A percentile compares a stretch with the other conserved stretches of the same genome.
phyloP scores from a whole-genome alignment of 2,113 vertebrate species.

The Callipepla squamata region DNA sequence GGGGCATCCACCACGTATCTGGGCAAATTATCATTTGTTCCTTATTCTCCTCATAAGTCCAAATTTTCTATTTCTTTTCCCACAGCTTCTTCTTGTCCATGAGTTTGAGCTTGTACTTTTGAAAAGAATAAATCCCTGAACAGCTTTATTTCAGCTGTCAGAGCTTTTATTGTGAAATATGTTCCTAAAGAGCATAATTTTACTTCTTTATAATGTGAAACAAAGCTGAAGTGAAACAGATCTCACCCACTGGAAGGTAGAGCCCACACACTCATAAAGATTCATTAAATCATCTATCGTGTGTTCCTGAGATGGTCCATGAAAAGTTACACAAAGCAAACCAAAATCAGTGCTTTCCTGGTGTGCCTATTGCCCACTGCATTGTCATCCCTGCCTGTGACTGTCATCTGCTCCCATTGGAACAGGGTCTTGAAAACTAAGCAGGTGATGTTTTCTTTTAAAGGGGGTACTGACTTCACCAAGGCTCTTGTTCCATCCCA shows the following conservation, averaged over 20 bases:
- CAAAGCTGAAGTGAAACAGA: conserved; percentile 51
- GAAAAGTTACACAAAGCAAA: not conserved
- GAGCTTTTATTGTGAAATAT: conserved; percentile 41
- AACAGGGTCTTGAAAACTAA: not conserved
- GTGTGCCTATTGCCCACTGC: not conserved
- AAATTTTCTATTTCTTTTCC: not conserved
- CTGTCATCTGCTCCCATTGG: not conserved
- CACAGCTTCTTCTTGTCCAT: not conserved
- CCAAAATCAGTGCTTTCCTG: fast-evolving
- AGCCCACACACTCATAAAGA: conserved; percentile 56
- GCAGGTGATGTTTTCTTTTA: not conserved
- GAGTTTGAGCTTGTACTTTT: conserved; percentile 40
- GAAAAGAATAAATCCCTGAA: conserved; percentile 16
- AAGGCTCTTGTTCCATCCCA: not conserved
- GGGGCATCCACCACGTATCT: too few species aligned
- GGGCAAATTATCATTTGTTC: not conserved
- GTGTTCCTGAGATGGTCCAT: not conserved
- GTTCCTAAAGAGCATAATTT: conserved; percentile 33
- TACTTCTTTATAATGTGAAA: conserved; percentile 36
- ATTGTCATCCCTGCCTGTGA: not conserved
- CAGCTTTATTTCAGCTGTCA: conserved; percentile 58
- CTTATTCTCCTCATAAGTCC: not conserved
- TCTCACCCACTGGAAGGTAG: conserved; percentile 63
- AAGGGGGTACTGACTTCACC: not conserved
- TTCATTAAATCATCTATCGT: conserved; percentile 26